Evolutionary conservation across 2,797 vertebrate species (phyloP), one percentile per base, ranked within the genome.

Genomic region (Lepilemur ruficaudatus): DNA sequence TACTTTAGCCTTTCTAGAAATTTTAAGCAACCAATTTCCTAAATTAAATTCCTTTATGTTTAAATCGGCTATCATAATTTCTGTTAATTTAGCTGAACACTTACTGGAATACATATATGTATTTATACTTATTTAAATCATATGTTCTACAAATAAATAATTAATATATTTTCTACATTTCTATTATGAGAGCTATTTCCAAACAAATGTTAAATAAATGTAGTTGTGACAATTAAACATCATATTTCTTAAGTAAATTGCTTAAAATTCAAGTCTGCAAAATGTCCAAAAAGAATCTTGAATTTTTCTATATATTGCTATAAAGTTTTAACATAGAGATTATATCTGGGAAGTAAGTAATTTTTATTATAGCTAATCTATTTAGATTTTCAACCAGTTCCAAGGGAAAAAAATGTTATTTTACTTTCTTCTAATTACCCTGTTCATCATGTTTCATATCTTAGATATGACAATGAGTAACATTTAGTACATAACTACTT

Each of bases 181-280:
- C 15, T n/a, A 13, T 84, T 55, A 85, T 55, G 50, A 73, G 8
- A 89, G 28, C 13, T 48, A 38, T 38, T 88, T 76, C 8, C 10
- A 61, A 73, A 2, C 0, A 91, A 65, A 65, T 50, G 85, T 92
- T 78, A 86, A 96, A 52, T 80, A 84, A 84, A 80, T n/a, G 3
- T 4, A 65, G 20, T 23, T 91, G 10, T 59, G 10, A 70, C 41
- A 18, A 61, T 52, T 35, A 83, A 48, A 50, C 7, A 82, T 78
- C 79, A 87, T 76, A 81, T 63, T 87, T 87, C 50, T 41, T 69
- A 76, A 55, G 55, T 17, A 96, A 94, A 43, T 55, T 83, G 73
- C 13, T 79, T 75, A 83, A 80, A 72, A 82, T 92, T 25, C 0
- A 50, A 73, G 28, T 3, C 65, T 15, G 18, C 7, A 30, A 43